Evolutionary conservation across 2,888 invertebrate genomes (phyloP), one percentile per base, ranked within the genome.

Genomic region (Hololepta plana): DNA sequence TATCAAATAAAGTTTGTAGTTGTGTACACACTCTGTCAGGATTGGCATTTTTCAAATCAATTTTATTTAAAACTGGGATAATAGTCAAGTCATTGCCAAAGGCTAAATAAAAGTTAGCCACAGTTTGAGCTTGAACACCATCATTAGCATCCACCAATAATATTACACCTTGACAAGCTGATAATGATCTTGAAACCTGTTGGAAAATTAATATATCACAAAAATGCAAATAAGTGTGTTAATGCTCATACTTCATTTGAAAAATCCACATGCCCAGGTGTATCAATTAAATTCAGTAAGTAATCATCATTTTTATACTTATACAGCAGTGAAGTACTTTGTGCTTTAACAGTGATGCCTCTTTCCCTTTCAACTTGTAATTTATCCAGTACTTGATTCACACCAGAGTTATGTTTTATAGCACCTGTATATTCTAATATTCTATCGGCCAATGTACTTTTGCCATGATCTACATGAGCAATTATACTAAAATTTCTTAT

Each of bases 381-480:
- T 45, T 68, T 76, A 45, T 84, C 84, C 7, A 84, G 50, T 9
- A 84, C 67, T 55, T 82, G 82, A 27, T 65, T 62, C 38, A 66
- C 60, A 14, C 72, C 73, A 3, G 60, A 58, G 14, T 72, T 69
- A 2, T 59, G 58, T 43, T 70, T 67, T 29, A 80, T 71, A 0
- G 72, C 74, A 37, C 91, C 93, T 10, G 93, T 90, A 28, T 80
- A 55, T 65, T 96, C 95, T 8, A 98, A 54, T n/a, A 98, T 53
- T 29, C 96, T 63, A 51, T 98, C 96, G 2, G 96, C 93, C 30
- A 98, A 57, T 0, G 96, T 98, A 52, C 90, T 90, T 59, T 98
- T 98, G 0, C 96, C 96, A 61, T 96, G 96, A 53, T 98, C 96
- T 2, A 98, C 84, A 57, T 98, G 96, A n/a, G 96, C 96, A 34